A percentile compares a stretch with the other conserved stretches of the same genome.
phyloP scores from a whole-genome alignment of 2,113 vertebrate genomes.

The Platysteira castanea region DNA sequence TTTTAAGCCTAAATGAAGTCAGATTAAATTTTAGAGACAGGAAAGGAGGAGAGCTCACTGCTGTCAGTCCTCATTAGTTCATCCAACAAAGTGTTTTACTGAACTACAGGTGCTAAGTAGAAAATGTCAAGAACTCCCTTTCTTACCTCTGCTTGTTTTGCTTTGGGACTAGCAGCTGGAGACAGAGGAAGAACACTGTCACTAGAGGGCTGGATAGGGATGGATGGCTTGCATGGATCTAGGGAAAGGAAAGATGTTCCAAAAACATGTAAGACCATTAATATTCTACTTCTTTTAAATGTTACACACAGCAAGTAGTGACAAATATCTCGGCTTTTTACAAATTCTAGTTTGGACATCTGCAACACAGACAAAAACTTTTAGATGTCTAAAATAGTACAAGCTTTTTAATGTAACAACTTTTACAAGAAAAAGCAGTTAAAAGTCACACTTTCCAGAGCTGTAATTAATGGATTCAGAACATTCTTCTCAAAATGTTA shows the following conservation, averaged over 20 bases:
- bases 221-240: slow-evolving; percentile 48
- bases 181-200: slow-evolving; percentile 23
- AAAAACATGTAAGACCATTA: neutral
- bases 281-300: neutral
- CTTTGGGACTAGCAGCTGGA: slow-evolving; percentile 37
- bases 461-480: neutral
- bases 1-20: neutral
- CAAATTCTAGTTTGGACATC: neutral
- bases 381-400: neutral
- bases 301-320: neutral
- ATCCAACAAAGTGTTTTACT: neutral
- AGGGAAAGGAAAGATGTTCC: neutral
- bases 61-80: neutral
- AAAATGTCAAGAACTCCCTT: neutral
- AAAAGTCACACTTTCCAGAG: neutral
- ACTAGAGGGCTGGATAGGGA: neutral
- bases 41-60: neutral
- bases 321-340: neutral
- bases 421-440: neutral
- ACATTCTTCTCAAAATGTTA: neutral
- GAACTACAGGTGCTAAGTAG: neutral
- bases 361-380: neutral
- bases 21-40: neutral
- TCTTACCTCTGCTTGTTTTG: slow-evolving; percentile 68
- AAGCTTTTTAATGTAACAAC: neutral